Evolutionary conservation across 1,140 invertebrate genomes (phyloP).

Genomic region (Tetramorium simillimum): DNA sequence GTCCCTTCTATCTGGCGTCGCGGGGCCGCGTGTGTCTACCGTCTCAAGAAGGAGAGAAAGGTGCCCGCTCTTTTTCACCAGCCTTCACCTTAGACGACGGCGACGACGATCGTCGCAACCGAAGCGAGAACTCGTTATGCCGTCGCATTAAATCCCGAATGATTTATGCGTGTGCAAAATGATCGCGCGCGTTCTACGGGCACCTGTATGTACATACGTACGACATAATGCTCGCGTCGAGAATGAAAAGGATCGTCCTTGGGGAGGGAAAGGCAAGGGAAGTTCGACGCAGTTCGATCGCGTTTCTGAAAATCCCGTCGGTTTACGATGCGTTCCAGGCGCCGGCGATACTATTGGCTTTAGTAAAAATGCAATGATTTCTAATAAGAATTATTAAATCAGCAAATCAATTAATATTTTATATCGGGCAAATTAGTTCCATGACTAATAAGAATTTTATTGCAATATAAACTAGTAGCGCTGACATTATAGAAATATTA

Average conservation of each 20-base stretch:
- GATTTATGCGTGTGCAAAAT: slow-evolving; percentile 64
- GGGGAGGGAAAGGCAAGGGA: slow-evolving; percentile 75
- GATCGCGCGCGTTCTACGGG: slow-evolving; percentile 27
- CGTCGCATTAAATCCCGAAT: slow-evolving; percentile 61
- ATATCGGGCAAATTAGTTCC: not conserved
- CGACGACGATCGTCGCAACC: slow-evolving; percentile 3
- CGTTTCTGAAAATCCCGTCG: slow-evolving; percentile 64
- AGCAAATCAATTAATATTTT: not conserved
- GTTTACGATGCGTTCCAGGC: not conserved
- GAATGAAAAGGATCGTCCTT: slow-evolving; percentile 72
- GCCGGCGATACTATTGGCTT: not conserved
- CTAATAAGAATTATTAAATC: not conserved
- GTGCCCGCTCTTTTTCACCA: slow-evolving; percentile 63
- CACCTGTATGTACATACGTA: slow-evolving; percentile 61
- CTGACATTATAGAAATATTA: not conserved
- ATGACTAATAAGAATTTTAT: not conserved
- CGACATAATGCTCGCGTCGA: slow-evolving; percentile 59
- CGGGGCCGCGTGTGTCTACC: slow-evolving; percentile 21
- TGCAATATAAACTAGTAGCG: not conserved
- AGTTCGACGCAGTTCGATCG: slow-evolving; percentile 58
- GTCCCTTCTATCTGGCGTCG: slow-evolving; percentile 31
- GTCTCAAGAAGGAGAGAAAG: slow-evolving; percentile 72
- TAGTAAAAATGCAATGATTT: not conserved
- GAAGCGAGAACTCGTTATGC: slow-evolving; percentile 70
- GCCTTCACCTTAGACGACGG: slow-evolving; percentile 59